Evolutionary conservation across 1,140 invertebrate species (phyloP), one percentile per base, ranked within the genome.

Genomic region (Conus betulinus): DNA sequence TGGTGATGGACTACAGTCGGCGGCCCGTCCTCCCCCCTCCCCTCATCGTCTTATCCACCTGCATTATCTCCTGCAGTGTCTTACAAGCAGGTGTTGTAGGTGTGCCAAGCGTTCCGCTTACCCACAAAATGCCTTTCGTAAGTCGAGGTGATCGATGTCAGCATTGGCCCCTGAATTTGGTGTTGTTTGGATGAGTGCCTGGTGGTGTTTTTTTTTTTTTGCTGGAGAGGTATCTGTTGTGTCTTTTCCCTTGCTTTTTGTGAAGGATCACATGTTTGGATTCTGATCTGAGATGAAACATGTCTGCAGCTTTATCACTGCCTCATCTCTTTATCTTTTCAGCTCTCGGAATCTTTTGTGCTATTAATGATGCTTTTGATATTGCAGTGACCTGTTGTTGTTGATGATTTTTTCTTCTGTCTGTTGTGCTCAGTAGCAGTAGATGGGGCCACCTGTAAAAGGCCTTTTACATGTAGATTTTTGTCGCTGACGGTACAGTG

Each of bases 1-100:
- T 92, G 51, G 92, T 95, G 85, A 84, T 92, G 52, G 95, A 96
- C 88, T 96, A 95, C 90, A 94, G 94, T 85, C 84, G 92, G 3
- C 90, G 94, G 85, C 94, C 95, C 6, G 89, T 90, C 3, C 89
- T 96, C 27, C 92, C 93, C 15, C 94, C 94, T 55, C 95, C 95
- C 55, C 90, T 95, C 51, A 93, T 94, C 63, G 63, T 95, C 4
- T 51, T 23, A 23, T 85, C 3, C 88, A 90, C 83, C 39, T 89
- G 15, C 55, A 25, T n/a, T 87, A 86, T n/a, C 88, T 89, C 51
- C 6, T 15, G 55, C 88, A 67, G n/a, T 85, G 55, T 79, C 57
- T 81, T n/a, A n/a, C 52, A 7, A 23, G 57, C 52, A 67, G 71
- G 39, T 84, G 87, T 55, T 79, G 74, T n/a, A 78, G 10, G 13